These are phyloP conservation scores for Dynastes grantii DNA, from an alignment of 2,888 invertebrate genomes.

Conservation along the genomic window DNA sequence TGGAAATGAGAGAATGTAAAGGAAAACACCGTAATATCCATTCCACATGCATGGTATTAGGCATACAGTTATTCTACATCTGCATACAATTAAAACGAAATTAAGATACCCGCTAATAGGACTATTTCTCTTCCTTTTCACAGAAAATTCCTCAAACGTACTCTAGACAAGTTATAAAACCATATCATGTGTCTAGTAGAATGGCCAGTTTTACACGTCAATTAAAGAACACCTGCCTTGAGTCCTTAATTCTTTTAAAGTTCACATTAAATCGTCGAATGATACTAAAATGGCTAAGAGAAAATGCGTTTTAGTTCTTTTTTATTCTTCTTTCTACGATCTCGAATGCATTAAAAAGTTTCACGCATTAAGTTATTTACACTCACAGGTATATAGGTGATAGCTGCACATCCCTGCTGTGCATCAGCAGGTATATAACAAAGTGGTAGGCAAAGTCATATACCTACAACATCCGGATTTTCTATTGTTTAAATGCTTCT, in stretches of 20 bases:
- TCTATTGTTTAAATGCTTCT: no score
- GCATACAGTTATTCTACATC: conserved; percentile 1
- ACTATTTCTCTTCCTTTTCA: background rate
- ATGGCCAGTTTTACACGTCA: conserved; percentile 40
- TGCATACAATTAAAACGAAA: conserved; percentile 6
- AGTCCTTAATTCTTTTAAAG: conserved; percentile 29
- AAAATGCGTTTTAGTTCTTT: conserved; percentile 38
- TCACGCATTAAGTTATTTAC: background rate
- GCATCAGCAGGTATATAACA: no score
- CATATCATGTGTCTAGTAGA: conserved; percentile 24
- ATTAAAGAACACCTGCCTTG: conserved; percentile 41
- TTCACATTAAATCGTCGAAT: conserved; percentile 39
- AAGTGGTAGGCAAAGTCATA: no score
- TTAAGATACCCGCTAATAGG: conserved; percentile 3
- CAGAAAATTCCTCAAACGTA: background rate
- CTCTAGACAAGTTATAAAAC: conserved; percentile 15
- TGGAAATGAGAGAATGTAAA: background rate
- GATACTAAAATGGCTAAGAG: conserved; percentile 27
- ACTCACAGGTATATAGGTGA: background rate
- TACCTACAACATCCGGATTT: no score
- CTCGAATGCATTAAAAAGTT: conserved; percentile 19
- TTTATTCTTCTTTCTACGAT: conserved; percentile 11
- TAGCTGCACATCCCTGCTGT: no score
- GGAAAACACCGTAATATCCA: background rate
- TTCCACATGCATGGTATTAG: background rate